Conservation (phyloP, 1,140 invertebrate species). For the Epicauta chinensis region DNA sequence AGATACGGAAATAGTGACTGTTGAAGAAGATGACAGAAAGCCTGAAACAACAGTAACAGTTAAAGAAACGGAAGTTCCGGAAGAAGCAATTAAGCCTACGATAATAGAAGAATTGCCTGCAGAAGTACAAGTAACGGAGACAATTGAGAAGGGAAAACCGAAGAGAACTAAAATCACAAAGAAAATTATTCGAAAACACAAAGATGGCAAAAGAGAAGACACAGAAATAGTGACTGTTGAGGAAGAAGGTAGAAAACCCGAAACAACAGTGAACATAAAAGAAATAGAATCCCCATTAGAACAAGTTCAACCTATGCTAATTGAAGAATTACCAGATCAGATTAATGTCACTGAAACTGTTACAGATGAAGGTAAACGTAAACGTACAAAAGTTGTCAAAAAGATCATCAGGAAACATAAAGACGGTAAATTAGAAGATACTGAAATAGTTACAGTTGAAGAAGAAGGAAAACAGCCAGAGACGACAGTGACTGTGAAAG, state of each 20-base stretch:
- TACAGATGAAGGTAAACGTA: constrained; percentile 27
- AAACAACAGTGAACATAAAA: constrained; percentile 39
- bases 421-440: constrained; percentile 34
- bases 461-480: constrained; percentile 27
- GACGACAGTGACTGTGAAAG: constrained; percentile 22
- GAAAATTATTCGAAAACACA: constrained; percentile 27
- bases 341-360: constrained; percentile 22
- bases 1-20: constrained; percentile 38
- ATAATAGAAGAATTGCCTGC: constrained; percentile 22
- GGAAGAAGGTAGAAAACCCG: constrained; percentile 36
- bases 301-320: constrained; percentile 33
- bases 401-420: constrained; percentile 38
- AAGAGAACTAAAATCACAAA: constrained; percentile 31
- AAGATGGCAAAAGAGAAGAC: constrained; percentile 33
- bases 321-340: constrained; percentile 28
- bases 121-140: constrained; percentile 25
- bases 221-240: constrained; percentile 39
- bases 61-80: constrained; percentile 3
- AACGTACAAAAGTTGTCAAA: constrained; percentile 26
- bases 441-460: constrained; percentile 36
- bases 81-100: too few species aligned
- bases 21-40: constrained; percentile 37
- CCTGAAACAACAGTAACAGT: constrained; percentile 38
- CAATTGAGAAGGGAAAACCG: constrained; percentile 30
- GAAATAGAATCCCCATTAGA: constrained; percentile 35